These are phyloP conservation scores for Caenorhabditis wallacei DNA, from an alignment of 2,888 invertebrate species.

Conservation along the genomic window DNA sequence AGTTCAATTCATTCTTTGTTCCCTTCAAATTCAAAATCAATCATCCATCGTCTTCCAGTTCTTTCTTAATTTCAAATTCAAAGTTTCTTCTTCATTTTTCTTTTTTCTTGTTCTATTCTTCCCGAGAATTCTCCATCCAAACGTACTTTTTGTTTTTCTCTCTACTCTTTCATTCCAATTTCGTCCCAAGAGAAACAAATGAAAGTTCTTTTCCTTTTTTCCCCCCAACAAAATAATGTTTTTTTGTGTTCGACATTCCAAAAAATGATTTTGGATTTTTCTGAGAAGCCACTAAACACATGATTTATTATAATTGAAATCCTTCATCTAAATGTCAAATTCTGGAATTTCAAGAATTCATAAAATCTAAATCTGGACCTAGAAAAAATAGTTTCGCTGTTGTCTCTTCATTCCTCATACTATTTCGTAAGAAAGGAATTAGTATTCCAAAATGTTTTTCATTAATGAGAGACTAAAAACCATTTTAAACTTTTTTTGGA, in stretches of 20 bases:
- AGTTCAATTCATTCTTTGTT: not conserved
- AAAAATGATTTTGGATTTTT: not conserved
- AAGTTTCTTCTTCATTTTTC: slow-evolving; percentile 2
- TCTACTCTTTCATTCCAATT: not conserved
- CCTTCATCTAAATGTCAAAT: not conserved
- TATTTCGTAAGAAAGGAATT: not conserved
- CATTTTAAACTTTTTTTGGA: no score
- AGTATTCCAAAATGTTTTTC: not conserved
- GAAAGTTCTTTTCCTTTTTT: not conserved
- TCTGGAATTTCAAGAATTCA: not conserved
- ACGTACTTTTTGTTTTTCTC: slow-evolving; percentile 13
- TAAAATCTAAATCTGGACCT: not conserved
- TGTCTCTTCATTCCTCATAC: not conserved
- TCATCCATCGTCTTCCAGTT: not conserved
- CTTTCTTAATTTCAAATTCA: slow-evolving; percentile 10
- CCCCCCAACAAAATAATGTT: not conserved
- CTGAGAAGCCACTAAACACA: not conserved
- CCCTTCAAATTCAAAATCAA: no score
- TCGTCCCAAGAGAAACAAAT: slow-evolving; percentile 2
- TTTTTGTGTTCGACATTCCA: not conserved
- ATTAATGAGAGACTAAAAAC: no score
- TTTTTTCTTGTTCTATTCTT: not conserved
- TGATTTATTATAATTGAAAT: not conserved
- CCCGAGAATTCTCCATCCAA: slow-evolving; percentile 16
- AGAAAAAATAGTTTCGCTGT: not conserved